Conservation (phyloP, 2,888 invertebrate genomes). For the Apamea monoglypha region DNA sequence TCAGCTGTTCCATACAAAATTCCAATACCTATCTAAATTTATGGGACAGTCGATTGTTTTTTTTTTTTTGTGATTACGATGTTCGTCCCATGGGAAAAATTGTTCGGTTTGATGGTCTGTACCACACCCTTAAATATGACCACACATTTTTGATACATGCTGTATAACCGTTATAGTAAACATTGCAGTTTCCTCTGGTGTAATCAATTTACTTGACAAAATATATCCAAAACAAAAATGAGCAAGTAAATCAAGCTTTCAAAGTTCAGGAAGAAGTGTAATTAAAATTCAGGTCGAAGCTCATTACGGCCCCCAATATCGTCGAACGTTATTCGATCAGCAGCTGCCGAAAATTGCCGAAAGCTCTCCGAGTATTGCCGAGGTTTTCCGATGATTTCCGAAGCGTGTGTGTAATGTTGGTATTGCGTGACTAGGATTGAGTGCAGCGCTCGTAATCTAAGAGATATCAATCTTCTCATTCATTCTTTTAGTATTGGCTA, state of each 20-base stretch:
- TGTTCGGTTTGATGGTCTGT: no score
- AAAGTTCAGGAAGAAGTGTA: constrained; percentile 32
- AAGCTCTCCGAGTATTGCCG: constrained; percentile 36
- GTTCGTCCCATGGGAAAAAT: no score
- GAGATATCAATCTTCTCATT: constrained; percentile 62
- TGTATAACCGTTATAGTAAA: not conserved
- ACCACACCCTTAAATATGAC: no score
- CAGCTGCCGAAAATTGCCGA: constrained; percentile 47
- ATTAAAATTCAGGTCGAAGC: constrained; percentile 57
- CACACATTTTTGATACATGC: not conserved
- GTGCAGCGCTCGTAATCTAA: constrained; percentile 45
- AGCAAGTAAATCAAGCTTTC: constrained; percentile 8
- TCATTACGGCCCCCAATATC: constrained; percentile 47
- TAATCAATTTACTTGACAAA: not conserved
- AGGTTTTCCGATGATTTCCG: constrained; percentile 41
- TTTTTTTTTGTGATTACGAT: not conserved
- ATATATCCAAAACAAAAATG: constrained; percentile 12
- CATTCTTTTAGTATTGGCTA: constrained; percentile 42
- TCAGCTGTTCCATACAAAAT: not conserved
- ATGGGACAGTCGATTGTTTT: not conserved
- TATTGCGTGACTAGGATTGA: constrained; percentile 57
- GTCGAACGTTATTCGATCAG: constrained; percentile 54
- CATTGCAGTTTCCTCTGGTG: no score
- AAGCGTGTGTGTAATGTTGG: constrained; percentile 54
- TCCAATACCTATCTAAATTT: not conserved